Evolutionary conservation across 1,140 invertebrate genomes (phyloP).

Genomic region (Manduca sexta): DNA sequence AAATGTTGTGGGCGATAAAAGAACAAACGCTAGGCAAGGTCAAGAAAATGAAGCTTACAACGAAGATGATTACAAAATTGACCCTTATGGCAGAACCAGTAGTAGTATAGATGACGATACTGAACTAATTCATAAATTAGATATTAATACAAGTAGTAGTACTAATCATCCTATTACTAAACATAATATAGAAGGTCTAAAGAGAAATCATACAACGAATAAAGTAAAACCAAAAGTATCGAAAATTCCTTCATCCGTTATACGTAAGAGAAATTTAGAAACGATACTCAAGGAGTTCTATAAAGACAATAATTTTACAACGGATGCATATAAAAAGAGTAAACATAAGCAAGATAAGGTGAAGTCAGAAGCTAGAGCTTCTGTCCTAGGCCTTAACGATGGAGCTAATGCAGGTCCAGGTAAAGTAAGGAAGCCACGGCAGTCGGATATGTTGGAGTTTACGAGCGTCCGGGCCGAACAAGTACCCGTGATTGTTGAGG

Average conservation of each 20-base stretch:
- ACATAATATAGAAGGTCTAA: not conserved
- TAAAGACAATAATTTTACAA: too few relatives aligned
- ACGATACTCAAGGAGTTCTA: too few relatives aligned
- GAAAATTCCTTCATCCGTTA: not conserved
- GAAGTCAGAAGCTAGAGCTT: too few relatives aligned
- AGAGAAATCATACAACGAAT: not conserved
- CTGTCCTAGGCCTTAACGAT: too few relatives aligned
- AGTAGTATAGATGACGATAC: not conserved
- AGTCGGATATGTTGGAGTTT: slow-evolving; percentile 13
- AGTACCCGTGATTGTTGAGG: slow-evolving; percentile 62
- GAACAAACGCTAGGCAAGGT: too few relatives aligned
- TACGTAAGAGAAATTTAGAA: too few relatives aligned
- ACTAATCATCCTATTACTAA: too few relatives aligned
- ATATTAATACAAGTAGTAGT: too few relatives aligned
- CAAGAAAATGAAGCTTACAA: too few relatives aligned
- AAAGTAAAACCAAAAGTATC: not conserved
- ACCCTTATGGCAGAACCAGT: not conserved
- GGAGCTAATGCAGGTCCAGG: not conserved
- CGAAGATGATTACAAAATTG: too few relatives aligned
- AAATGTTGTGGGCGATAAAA: not conserved
- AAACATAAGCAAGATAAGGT: too few relatives aligned
- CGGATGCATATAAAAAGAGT: too few relatives aligned
- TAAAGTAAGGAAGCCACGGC: slow-evolving; percentile 11
- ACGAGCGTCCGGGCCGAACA: slow-evolving; percentile 20
- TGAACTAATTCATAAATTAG: not conserved